phyloP scores from a whole-genome alignment of 2,888 invertebrate species.

The Trichogramma dendrolimi region DNA sequence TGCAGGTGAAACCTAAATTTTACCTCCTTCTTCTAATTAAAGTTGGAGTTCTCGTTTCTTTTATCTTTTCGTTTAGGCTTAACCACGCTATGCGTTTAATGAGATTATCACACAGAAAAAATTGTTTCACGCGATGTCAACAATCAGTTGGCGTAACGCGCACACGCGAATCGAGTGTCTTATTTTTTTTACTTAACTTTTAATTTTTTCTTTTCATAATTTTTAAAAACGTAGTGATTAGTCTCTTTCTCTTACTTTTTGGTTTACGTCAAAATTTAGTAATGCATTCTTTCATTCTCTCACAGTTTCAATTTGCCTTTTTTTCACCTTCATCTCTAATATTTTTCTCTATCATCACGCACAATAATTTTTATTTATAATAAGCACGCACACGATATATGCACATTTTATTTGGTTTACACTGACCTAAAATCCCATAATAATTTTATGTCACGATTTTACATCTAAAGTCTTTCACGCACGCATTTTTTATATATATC shows the following conservation, averaged over 20 bases:
- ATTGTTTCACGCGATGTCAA: constrained; percentile 48
- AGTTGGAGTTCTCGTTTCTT: constrained; percentile 29
- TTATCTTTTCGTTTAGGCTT: constrained; percentile 41
- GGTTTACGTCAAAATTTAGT: constrained; percentile 18
- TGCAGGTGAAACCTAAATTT: constrained; percentile 3
- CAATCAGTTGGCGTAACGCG: constrained; percentile 47
- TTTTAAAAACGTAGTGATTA: constrained; percentile 38
- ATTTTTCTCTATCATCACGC: constrained; percentile 9
- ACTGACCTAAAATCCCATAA: background rate
- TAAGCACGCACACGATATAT: constrained; percentile 6
- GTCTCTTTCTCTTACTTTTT: constrained; percentile 32
- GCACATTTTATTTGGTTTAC: constrained; percentile 8
- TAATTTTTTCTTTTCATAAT: constrained; percentile 26
- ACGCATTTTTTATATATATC: no score
- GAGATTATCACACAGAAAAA: constrained; percentile 50
- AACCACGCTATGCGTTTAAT: constrained; percentile 47
- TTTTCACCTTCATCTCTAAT: constrained; percentile 13
- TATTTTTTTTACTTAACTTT: constrained; percentile 10
- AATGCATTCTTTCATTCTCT: constrained; percentile 20
- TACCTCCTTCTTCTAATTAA: constrained; percentile 16
- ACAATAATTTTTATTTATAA: background rate
- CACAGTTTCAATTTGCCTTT: constrained; percentile 4
- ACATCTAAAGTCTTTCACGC: no score
- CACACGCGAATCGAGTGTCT: constrained; percentile 40
- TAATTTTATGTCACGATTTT: no score